These are phyloP conservation scores for Drosophila virilis DNA, from an alignment of 1,140 invertebrate species.

Conservation along the genomic window DNA sequence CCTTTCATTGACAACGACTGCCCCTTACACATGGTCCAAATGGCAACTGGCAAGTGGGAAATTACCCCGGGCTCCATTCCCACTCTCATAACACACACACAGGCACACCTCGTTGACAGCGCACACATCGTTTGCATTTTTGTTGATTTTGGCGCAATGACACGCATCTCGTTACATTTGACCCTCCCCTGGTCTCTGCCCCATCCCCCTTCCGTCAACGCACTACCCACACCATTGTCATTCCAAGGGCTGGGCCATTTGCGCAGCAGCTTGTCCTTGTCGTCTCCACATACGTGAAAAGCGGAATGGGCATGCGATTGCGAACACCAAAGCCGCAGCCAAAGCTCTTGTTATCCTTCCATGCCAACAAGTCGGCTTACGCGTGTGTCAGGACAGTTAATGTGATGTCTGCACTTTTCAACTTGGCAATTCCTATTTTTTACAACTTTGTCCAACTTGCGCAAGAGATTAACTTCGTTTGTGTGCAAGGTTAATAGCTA, in stretches of 20 bases:
- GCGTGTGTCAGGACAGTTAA: conserved; percentile 23
- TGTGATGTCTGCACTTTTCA: conserved; percentile 6
- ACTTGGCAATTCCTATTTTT: conserved; percentile 12
- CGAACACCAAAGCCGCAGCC: conserved; percentile 4
- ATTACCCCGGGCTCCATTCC: conserved; percentile 5
- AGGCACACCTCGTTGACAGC: conserved; percentile 41
- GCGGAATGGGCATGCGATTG: conserved; percentile 10
- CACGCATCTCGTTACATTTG: conserved; percentile 75
- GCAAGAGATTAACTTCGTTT: background rate
- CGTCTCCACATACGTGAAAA: conserved; percentile 21
- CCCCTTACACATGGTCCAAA: conserved; percentile 20
- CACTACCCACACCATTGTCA: background rate
- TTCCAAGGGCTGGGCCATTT: conserved; percentile 18
- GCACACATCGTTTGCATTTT: conserved; percentile 79
- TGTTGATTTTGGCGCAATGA: conserved; percentile 80
- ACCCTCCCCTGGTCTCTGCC: background rate
- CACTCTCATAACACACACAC: conserved; percentile 10
- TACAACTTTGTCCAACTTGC: conserved; percentile 11
- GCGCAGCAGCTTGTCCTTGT: conserved; percentile 34
- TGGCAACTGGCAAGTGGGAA: conserved; percentile 21
- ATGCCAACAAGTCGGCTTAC: conserved; percentile 42
- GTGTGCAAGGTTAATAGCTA: background rate
- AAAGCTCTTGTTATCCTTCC: conserved; percentile 24
- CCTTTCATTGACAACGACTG: conserved; percentile 61
- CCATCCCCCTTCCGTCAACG: background rate